Conservation (phyloP, 2,888 invertebrate genomes). For the Eupithecia abbreviata region DNA sequence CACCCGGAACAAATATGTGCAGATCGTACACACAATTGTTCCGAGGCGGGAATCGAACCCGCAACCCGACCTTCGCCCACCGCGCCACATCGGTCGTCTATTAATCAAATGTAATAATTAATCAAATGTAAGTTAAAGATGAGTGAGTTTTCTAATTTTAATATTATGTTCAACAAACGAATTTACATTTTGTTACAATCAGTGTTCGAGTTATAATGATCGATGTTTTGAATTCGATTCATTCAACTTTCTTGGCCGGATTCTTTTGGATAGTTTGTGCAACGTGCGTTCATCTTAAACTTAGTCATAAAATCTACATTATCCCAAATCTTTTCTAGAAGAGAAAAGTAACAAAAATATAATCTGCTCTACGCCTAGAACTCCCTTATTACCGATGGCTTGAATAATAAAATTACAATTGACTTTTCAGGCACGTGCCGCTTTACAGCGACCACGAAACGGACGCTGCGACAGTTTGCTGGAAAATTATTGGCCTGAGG, state of each 20-base stretch:
- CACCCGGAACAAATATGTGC: too few relatives aligned
- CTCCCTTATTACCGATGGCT: slow-evolving; percentile 32
- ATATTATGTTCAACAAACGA: background rate
- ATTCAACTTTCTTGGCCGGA: background rate
- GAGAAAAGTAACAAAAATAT: background rate
- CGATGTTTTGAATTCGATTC: background rate
- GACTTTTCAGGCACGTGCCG: slow-evolving; percentile 41
- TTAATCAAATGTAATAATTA: too few relatives aligned
- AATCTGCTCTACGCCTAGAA: slow-evolving; percentile 9
- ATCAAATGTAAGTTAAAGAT: background rate
- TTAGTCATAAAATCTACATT: too few relatives aligned
- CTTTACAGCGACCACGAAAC: slow-evolving; percentile 41
- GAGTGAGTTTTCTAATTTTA: background rate
- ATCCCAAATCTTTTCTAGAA: background rate
- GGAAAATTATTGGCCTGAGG: slow-evolving; percentile 36
- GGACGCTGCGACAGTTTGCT: slow-evolving; percentile 42
- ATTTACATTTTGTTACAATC: background rate
- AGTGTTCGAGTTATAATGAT: background rate
- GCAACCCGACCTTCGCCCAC: too few relatives aligned
- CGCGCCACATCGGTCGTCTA: too few relatives aligned
- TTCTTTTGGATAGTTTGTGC: background rate
- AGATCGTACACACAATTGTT: too few relatives aligned
- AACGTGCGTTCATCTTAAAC: too few relatives aligned
- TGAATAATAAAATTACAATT: slow-evolving; percentile 43
- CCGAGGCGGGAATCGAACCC: too few relatives aligned